Percentiles rank a stretch among this genome's conserved stretches.
Evolutionary conservation across 1,140 invertebrate species (phyloP).

Genomic region (Portunus trituberculatus): DNA sequence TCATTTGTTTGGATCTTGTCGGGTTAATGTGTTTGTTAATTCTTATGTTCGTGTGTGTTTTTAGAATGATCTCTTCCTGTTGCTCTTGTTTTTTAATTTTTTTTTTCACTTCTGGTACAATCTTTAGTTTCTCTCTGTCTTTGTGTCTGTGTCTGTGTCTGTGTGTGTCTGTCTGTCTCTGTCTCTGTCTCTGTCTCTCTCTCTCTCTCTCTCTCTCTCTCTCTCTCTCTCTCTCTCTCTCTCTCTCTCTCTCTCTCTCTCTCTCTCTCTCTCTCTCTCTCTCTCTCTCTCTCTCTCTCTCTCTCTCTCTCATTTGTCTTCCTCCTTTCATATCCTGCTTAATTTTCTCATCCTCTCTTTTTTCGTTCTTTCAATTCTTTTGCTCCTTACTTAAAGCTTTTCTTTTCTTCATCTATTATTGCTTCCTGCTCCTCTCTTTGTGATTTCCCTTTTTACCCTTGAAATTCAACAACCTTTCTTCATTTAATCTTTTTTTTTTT

Average conservation of each 20-base stretch:
- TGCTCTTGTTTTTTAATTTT: neutral
- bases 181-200: neutral
- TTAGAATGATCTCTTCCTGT: too few relatives aligned
- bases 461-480: neutral
- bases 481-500: neutral
- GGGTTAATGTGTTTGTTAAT: too few relatives aligned
- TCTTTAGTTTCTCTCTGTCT: neutral
- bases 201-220: neutral
- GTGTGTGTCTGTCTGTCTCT: neutral
- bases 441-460: neutral
- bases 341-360: neutral
- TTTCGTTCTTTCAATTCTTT: neutral
- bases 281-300: constrained; percentile 3
- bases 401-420: neutral
- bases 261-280: constrained; percentile 2
- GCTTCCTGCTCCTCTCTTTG: neutral
- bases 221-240: neutral
- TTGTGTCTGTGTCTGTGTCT: neutral
- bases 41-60: too few relatives aligned
- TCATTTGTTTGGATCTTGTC: too few relatives aligned
- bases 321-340: neutral
- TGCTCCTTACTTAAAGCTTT: neutral
- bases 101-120: neutral
- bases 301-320: constrained; percentile 26
- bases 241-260: constrained; percentile 25